Evolutionary conservation across 2,113 vertebrate species (phyloP).

Genomic region (Hippoglossus stenolepis): DNA sequence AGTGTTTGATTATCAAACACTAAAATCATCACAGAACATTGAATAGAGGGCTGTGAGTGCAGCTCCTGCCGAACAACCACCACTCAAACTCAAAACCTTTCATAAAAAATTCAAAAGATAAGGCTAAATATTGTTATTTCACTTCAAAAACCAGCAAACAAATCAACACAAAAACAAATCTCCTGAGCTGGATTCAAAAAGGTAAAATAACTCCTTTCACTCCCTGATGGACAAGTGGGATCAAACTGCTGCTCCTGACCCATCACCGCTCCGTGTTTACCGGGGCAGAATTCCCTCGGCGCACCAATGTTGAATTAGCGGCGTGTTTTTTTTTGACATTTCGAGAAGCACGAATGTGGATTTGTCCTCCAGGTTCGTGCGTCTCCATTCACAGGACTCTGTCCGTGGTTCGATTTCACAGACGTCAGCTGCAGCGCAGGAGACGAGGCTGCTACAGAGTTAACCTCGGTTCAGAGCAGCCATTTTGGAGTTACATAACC

Average conservation of each 20-base stretch:
- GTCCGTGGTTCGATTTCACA: slow-evolving; percentile 49
- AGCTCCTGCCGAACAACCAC: no score
- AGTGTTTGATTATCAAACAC: background rate
- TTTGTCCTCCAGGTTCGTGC: slow-evolving; percentile 30
- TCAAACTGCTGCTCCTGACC: slow-evolving; percentile 1
- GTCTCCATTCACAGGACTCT: slow-evolving; percentile 20
- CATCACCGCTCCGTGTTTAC: slow-evolving; percentile 12
- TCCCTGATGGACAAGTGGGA: background rate
- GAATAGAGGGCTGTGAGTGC: slow-evolving; percentile 1
- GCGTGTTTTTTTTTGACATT: slow-evolving; percentile 14
- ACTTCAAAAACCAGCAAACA: background rate
- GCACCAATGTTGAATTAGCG: no score
- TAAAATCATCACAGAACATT: background rate
- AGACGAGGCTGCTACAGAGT: slow-evolving; percentile 33
- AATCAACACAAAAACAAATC: background rate
- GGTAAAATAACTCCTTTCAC: background rate
- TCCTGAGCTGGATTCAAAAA: slow-evolving; percentile 4
- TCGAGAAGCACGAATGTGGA: background rate
- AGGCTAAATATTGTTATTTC: background rate
- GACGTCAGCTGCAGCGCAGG: slow-evolving; percentile 25
- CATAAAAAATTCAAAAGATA: slow-evolving; percentile 1
- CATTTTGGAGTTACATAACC: slow-evolving; percentile 72
- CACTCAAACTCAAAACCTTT: background rate
- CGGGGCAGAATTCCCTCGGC: background rate
- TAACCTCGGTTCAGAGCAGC: slow-evolving; percentile 36